Evolutionary conservation across 2,888 invertebrate genomes (phyloP).

Genomic region (Lasioglossum vierecki): DNA sequence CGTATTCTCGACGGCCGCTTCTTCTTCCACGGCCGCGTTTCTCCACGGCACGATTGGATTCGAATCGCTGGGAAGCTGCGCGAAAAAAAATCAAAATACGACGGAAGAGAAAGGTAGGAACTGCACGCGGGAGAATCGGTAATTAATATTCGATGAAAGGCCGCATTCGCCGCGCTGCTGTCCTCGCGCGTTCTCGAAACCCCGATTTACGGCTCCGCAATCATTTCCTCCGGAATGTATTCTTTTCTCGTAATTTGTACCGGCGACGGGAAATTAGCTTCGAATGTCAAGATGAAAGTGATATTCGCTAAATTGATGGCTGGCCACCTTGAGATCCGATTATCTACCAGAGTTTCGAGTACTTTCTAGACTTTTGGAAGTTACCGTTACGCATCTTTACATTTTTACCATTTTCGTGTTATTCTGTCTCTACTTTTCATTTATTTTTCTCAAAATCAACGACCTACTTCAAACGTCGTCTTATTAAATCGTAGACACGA

Average conservation of each 20-base stretch:
- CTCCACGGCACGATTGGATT: slow-evolving; percentile 52
- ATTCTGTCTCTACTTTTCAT: background rate
- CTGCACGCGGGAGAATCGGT: background rate
- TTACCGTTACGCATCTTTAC: background rate
- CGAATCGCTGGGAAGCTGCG: slow-evolving; percentile 51
- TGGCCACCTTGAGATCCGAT: background rate
- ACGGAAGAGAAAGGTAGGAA: background rate
- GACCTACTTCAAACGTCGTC: too few relatives aligned
- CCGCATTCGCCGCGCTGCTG: background rate
- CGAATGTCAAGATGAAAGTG: background rate
- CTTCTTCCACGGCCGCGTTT: slow-evolving; percentile 55
- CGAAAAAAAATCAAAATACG: slow-evolving; percentile 43
- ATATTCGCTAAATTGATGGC: background rate
- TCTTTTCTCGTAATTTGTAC: slow-evolving; percentile 5
- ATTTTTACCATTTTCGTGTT: background rate
- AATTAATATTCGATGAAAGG: background rate
- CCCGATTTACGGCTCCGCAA: slow-evolving; percentile 1
- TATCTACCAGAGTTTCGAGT: background rate
- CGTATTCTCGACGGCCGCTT: slow-evolving; percentile 50
- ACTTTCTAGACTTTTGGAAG: background rate
- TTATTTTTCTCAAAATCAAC: background rate
- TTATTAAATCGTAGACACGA: background rate
- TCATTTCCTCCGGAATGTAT: background rate
- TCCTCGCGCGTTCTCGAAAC: background rate
- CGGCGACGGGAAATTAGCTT: background rate